A percentile compares a stretch with the other conserved stretches of the same genome.
phyloP scores from a whole-genome alignment of 1,140 invertebrate genomes.

The Apis laboriosa region DNA sequence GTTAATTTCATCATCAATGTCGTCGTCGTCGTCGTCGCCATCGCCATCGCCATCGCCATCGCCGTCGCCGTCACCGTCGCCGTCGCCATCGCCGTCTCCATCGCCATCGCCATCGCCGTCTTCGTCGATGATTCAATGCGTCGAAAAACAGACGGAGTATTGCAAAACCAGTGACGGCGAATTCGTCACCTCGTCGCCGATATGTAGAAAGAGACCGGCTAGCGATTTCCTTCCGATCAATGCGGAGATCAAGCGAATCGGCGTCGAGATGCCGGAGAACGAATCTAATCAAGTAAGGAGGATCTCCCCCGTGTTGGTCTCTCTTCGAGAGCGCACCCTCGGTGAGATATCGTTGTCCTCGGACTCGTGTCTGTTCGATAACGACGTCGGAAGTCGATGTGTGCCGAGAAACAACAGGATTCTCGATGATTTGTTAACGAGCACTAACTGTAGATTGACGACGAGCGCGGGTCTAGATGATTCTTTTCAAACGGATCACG shows the following conservation, averaged over 20 bases:
- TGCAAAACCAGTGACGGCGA: no score
- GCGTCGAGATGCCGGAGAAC: conserved; percentile 76
- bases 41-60: no score
- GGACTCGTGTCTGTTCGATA: conserved; percentile 60
- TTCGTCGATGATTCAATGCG: neutral
- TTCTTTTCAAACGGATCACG: neutral
- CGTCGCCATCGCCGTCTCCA: no score
- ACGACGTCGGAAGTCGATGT: conserved; percentile 4
- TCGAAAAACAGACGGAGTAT: neutral
- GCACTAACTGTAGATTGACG: neutral
- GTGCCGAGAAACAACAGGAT: conserved; percentile 1
- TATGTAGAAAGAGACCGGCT: conserved; percentile 63
- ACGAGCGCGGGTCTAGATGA: neutral
- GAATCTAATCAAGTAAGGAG: conserved; percentile 73
- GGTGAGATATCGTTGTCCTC: conserved; percentile 77
- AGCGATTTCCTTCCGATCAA: conserved; percentile 72
- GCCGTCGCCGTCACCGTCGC: neutral
- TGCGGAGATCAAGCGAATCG: conserved; percentile 74
- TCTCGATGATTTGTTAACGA: neutral
- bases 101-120: neutral
- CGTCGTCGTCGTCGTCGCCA: neutral
- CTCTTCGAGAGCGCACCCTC: conserved; percentile 75
- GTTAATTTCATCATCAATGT: no score
- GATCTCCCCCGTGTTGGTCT: conserved; percentile 77
- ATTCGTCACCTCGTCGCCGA: neutral